Base-by-base conservation (phyloP, 1,140 invertebrate species). In the Thaumatotibia leucotreta region DNA sequence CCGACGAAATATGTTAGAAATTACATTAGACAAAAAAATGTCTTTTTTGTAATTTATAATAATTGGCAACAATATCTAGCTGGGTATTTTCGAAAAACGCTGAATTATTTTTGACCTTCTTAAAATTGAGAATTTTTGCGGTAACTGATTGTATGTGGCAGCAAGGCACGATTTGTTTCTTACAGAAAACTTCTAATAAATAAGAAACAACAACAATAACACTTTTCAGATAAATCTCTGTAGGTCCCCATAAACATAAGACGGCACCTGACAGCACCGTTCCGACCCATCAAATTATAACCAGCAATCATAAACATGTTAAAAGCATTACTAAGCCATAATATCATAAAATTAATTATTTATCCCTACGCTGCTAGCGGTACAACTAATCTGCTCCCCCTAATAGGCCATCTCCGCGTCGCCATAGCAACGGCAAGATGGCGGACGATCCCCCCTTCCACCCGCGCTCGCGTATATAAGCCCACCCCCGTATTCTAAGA, bases 381-480 rank as follows among this genome's bases (percentile, higher is more conserved):
- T 90, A 86, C 86, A 67, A 74, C 88, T 90, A 90, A 90, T 88
- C 88, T 90, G 73, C 80, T 70, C 86, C 84, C 78, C 74, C 77
- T 90, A 90, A 89, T 89, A 88, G 86, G 84, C 87, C 87, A 88
- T 89, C 87, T 89, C 87, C 87, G 84, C 69, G 84, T 89, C 70
- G 64, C 86, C 68, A 89, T 86, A 72, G 83, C 70, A 79, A 89
- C 87, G 72, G 76, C 83, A 88, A 88, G 83, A 88, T 88, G 87
- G 85, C 86, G 76, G 84, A 62, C 76, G 50, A 62, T 11, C 69
- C 74, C 76, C 80, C 78, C 75, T 69, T 65, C 66, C 49, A 78
- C 33, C 76, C 76, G 70, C 73, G 66, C 72, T 70, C 68, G 70
- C 70, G 77, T 88, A 87, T 89, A 89, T 73, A 89, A 87, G 66